Evolutionary conservation across 1,140 invertebrate genomes (phyloP).

Genomic region (Caenorhabditis brenneri): DNA sequence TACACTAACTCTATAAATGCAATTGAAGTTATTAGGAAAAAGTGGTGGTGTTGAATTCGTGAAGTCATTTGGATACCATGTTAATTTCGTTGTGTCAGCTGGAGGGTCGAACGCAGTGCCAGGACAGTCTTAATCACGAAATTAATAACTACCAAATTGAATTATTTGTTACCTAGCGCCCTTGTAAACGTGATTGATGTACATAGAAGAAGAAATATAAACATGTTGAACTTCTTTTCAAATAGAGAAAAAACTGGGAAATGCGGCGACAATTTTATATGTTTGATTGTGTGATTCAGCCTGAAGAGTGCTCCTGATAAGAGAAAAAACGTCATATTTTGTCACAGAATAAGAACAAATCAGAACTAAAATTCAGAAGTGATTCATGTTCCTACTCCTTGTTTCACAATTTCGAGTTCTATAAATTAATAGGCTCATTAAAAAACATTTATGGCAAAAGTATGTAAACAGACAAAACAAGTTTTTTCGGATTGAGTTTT

Average conservation of each 20-base stretch:
- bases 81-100: background rate
- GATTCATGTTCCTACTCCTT: background rate
- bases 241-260: background rate
- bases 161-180: no score
- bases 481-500: background rate
- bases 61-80: background rate
- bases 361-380: background rate
- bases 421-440: no score
- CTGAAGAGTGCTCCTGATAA: background rate
- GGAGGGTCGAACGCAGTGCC: background rate
- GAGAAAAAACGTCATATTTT: background rate
- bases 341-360: background rate
- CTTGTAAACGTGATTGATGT: no score
- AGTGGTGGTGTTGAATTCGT: background rate
- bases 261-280: background rate
- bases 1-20: background rate
- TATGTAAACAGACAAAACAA: background rate
- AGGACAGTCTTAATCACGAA: background rate
- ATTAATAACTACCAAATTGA: no score
- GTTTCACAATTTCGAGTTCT: no score
- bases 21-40: background rate
- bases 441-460: background rate
- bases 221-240: background rate
- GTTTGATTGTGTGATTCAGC: constrained; percentile 1
- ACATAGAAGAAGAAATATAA: no score